Evolutionary conservation across 2,888 invertebrate genomes (phyloP), one percentile per base, ranked within the genome.

Genomic region (Adelphocoris suturalis): DNA sequence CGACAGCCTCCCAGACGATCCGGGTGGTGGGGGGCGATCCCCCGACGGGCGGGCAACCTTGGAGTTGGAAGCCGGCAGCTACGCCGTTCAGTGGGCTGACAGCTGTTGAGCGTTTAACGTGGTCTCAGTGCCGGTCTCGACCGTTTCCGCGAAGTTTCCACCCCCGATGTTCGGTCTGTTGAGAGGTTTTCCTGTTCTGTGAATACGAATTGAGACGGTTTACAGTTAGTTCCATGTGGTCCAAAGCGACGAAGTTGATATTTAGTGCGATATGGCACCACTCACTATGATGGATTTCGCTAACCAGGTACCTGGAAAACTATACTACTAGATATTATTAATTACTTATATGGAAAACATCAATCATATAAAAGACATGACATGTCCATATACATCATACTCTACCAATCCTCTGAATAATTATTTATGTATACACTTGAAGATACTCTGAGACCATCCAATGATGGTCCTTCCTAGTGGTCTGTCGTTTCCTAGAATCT

Each of bases 231-330:
- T 68, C 68, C 68, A 68, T 68, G 68, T 68, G 68, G 68, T 68
- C 68, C 68, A 11, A 27, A 23, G 68, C 27, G 68, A 68, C 68
- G 68, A 68, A 23, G 68, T 27, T 27, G 27, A 46, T 78, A 16
- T 46, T 19, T 5, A 3, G 19, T 78, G 78, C 19, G 78, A 82
- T 14, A 82, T 82, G 82, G 82, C 82, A 52, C 82, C 82, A 4
- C 52, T 52, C 82, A 82, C 82, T 48, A 82, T 82, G 82, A 82
- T 82, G 82, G 82, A 82, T 82, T 82, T 16, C 55, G 14, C 82
- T 48, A 82, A 82, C 23, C 82, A 82, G 82, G 82, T 82, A 82
- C 52, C 11, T 11, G 7, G 37, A 37, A 37, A 2, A 37, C 37
- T 37, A 37, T 7, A 37, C 37, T 37, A 37, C 3, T 7, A 37